These are phyloP conservation scores for Pardalotus punctatus DNA, from an alignment of 2,113 vertebrate genomes.

Conservation along the genomic window DNA sequence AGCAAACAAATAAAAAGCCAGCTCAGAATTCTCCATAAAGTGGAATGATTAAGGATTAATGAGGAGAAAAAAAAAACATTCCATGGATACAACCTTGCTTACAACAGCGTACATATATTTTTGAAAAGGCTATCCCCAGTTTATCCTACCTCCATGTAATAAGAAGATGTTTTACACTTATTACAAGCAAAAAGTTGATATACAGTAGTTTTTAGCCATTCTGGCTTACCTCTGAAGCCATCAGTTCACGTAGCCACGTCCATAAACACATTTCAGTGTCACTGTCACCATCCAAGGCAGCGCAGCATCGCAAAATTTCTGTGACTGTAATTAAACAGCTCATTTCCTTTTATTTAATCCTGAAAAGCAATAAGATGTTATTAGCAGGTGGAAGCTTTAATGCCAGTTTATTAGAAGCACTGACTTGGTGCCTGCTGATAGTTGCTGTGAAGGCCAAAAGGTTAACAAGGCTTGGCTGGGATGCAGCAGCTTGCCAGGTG, in stretches of 20 bases:
- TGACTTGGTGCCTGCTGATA: constrained; percentile 65
- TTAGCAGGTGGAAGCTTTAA: constrained; percentile 68
- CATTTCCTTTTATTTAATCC: constrained; percentile 66
- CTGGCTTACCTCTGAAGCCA: background rate
- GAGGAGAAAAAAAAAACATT: background rate
- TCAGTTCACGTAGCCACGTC: background rate
- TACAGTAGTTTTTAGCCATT: background rate
- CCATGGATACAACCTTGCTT: background rate
- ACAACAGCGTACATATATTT: background rate
- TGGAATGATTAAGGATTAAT: background rate
- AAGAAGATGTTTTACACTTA: background rate
- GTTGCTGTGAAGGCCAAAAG: constrained; percentile 71
- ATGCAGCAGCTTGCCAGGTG: constrained; percentile 71
- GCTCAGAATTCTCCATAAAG: background rate
- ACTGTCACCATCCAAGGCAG: background rate
- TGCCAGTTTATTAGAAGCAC: constrained; percentile 64
- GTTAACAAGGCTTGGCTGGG: constrained; percentile 74
- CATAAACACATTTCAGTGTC: background rate
- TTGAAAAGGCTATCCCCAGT: background rate
- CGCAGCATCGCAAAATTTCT: background rate
- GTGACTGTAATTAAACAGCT: constrained; percentile 68
- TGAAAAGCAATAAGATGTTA: constrained; percentile 57
- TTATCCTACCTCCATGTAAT: background rate
- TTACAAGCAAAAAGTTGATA: background rate
- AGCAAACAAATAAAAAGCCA: background rate